Evolutionary conservation across 2,888 invertebrate species (phyloP).

Genomic region (Stenurella melanura): DNA sequence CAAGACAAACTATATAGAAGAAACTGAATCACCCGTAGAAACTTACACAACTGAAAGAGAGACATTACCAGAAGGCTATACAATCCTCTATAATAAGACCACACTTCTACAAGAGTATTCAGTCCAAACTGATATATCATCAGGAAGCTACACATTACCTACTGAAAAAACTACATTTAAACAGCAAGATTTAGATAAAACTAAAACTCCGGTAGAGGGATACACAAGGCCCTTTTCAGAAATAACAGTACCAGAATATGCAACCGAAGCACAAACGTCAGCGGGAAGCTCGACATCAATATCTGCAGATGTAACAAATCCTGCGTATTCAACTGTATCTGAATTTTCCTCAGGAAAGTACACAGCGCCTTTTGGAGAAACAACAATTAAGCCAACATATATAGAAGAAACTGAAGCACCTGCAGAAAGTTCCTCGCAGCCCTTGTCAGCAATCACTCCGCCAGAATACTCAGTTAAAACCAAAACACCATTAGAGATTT

Average conservation of each 20-base stretch:
- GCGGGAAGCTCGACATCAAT: too few relatives aligned
- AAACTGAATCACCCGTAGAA: background rate
- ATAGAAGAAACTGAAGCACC: slow-evolving; percentile 16
- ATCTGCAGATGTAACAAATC: background rate
- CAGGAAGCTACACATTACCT: too few relatives aligned
- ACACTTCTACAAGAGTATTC: too few relatives aligned
- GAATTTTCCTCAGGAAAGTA: background rate
- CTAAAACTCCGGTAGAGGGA: too few relatives aligned
- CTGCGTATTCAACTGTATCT: background rate
- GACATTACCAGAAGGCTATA: slow-evolving; percentile 7
- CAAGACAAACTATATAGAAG: background rate
- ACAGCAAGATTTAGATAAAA: background rate
- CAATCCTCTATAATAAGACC: background rate
- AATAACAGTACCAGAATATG: too few relatives aligned
- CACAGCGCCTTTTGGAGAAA: slow-evolving; percentile 1
- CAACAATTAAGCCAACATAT: slow-evolving; percentile 30
- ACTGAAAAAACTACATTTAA: background rate
- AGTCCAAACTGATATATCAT: too few relatives aligned
- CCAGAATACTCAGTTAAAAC: background rate
- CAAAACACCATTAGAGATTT: background rate
- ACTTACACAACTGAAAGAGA: slow-evolving; percentile 4
- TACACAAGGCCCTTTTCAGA: too few relatives aligned
- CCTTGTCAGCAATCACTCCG: background rate
- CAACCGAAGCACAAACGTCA: slow-evolving; percentile 1
- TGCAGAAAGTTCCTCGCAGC: background rate